These are phyloP conservation scores for Aurelia coerulea DNA, from an alignment of 30 jellyfish, hydroid and myxozoan genomes.

Conservation along the genomic window DNA sequence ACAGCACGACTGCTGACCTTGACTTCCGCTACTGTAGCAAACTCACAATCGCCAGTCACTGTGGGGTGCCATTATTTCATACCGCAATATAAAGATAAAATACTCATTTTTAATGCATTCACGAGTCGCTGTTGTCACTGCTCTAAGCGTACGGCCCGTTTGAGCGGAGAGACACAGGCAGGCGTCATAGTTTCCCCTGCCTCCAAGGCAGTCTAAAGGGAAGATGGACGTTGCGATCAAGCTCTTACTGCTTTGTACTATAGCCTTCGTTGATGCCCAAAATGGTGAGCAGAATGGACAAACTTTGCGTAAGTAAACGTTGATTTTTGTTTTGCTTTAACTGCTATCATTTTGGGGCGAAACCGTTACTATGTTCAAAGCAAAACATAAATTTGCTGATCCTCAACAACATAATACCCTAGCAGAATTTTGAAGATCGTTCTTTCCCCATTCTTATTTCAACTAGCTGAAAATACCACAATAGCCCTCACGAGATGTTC, in stretches of 20 bases:
- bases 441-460: too few species aligned
- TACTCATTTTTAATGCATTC: not conserved
- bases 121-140: conserved; percentile 68
- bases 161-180: conserved; percentile 75
- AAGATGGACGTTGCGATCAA: conserved; percentile 61
- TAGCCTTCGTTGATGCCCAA: too few species aligned
- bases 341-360: too few species aligned
- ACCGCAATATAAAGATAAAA: conserved; percentile 63
- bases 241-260: conserved; percentile 1
- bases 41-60: conserved; percentile 28
- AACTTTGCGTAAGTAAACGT: too few species aligned
- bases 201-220: conserved; percentile 73
- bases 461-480: too few species aligned
- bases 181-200: conserved; percentile 78
- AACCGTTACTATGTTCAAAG: too few species aligned
- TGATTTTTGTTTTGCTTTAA: too few species aligned
- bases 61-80: conserved; percentile 67
- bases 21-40: conserved; percentile 55
- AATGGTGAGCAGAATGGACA: not conserved
- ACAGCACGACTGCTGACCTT: not conserved
- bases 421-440: too few species aligned
- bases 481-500: not conserved
- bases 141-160: conserved; percentile 75
- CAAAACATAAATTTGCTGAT: too few species aligned
- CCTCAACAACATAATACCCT: too few species aligned